phyloP scores from a whole-genome alignment of 2,888 invertebrate species.

The Athripsodes cinereus region DNA sequence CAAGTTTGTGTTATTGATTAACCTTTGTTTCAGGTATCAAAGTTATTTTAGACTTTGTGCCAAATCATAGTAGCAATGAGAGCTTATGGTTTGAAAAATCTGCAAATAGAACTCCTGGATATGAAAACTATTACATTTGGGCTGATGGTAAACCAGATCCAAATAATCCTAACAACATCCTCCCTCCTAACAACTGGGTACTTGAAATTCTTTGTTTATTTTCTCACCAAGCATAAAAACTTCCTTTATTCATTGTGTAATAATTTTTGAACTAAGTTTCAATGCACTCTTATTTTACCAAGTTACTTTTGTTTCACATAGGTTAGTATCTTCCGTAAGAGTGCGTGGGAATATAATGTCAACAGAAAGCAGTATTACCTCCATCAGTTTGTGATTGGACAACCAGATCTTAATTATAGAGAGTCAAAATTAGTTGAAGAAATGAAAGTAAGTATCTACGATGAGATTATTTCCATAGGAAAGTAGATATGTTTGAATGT shows the following conservation, averaged over 20 bases:
- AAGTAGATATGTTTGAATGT: neutral
- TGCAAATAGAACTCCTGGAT: conserved; percentile 47
- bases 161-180: conserved; percentile 35
- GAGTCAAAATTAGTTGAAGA: conserved; percentile 51
- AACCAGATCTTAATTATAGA: conserved; percentile 71
- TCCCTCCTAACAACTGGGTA: conserved; percentile 71
- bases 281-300: neutral
- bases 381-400: conserved; percentile 63
- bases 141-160: conserved; percentile 39
- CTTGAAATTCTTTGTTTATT: conserved; percentile 23
- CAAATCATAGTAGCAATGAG: conserved; percentile 70
- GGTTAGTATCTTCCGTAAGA: conserved; percentile 54
- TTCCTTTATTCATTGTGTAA: neutral
- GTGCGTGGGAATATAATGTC: conserved; percentile 65
- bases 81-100: conserved; percentile 80
- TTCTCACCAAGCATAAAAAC: neutral
- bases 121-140: conserved; percentile 68
- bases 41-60: conserved; percentile 59
- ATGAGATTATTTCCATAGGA: neutral
- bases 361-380: conserved; percentile 60
- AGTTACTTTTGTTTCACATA: conserved; percentile 21
- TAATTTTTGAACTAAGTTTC: neutral
- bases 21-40: conserved; percentile 43
- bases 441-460: conserved; percentile 47
- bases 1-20: neutral